Evolutionary conservation across 2,113 vertebrate genomes (phyloP), one percentile per base, ranked within the genome.

Genomic region (Lagenorhynchus albirostris): DNA sequence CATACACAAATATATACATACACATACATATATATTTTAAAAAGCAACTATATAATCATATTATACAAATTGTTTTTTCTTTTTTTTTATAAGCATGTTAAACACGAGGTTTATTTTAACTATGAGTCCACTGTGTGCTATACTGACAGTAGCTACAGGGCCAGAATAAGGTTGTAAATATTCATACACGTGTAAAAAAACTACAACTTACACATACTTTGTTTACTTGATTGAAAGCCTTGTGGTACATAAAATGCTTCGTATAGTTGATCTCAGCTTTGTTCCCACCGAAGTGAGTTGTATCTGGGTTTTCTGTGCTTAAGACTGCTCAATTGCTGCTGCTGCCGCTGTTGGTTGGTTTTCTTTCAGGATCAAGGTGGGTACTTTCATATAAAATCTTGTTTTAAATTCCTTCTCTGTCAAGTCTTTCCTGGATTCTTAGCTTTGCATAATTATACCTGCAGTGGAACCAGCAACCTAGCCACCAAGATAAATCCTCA

Each of bases 381-480:
- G 98, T 99, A 86, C 99, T 98, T 98, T 99, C 99, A 97, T 98
- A 99, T 7, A 99, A 96, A 79, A 99, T 84, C 97, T 98, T 99
- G 92, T 99, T 99, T 98, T 96, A 99, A 71, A 99, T 98, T 71
- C 98, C 99, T 95, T 99, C 98, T 97, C 98, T 98, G 97, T 99
- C 92, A 68, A 99, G 98, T 98, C 98, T 99, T 98, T 99, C 98
- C 47, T 98, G 98, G 70, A 99, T 98, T 87, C 98, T 99, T 7
- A 98, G 97, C 93, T 99, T 98, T 91, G 99, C 99, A 91, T 98
- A 97, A 96, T 98, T 99, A 85, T 98, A 99, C 96, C 99, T 99
- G 97, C 99, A 99, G 63, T 99, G 99, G 96, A 99, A 98, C 99
- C 99, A 99, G 95, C 97, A 99, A 97, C 99, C 99, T 95, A 99